Base-by-base conservation (phyloP, 2,113 vertebrate genomes). In the Craseonycteris thonglongyai region DNA sequence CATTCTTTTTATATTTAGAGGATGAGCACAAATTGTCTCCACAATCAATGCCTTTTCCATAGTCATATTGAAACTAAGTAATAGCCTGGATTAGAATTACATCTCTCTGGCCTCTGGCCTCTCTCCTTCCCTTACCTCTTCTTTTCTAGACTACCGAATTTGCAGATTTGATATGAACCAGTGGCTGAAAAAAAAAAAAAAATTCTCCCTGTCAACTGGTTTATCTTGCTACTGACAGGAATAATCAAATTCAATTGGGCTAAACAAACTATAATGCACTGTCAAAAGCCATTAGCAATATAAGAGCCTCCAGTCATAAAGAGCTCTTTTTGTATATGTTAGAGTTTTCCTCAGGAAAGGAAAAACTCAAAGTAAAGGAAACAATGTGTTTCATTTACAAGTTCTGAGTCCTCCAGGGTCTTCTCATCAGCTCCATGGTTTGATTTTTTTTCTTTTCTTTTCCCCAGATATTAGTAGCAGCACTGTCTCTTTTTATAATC, bases 181-280 rank as follows among this genome's bases (percentile, higher is more conserved):
- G 58, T 66, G 83, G 42, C 87, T 93, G 83, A 97, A 92, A 95
- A 92, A 58, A 81, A 96, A 81, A 97, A 92, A 95, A 92, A 58
- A 81, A 96, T 95, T 58, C 38, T 38, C 47, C 81, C 45, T 58
- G 68, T 88, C 95, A 96, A 96, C 61, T 95, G 63, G 84, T 97
- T 96, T 96, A 72, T 97, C 87, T 96, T 96, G 33, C 90, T 97
- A 76, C 33, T 95, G 59, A 86, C 94, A 90, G 79, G 68, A 88
- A 96, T 96, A 96, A 93, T 97, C 79, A 96, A 94, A 97, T 95
- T 96, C 5, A 97, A 93, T 96, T 95, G 88, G 91, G 42, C 96
- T 98, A 97, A 97, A 88, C 30, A 96, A 95, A 47, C 74, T 97
- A 65, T 78, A 97, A 93, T 45, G 92, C 93, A 96, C 42, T 95